A percentile compares a stretch with the other conserved stretches of the same genome.
phyloP scores from a whole-genome alignment of 1,140 invertebrate genomes.

The Musca domestica region DNA sequence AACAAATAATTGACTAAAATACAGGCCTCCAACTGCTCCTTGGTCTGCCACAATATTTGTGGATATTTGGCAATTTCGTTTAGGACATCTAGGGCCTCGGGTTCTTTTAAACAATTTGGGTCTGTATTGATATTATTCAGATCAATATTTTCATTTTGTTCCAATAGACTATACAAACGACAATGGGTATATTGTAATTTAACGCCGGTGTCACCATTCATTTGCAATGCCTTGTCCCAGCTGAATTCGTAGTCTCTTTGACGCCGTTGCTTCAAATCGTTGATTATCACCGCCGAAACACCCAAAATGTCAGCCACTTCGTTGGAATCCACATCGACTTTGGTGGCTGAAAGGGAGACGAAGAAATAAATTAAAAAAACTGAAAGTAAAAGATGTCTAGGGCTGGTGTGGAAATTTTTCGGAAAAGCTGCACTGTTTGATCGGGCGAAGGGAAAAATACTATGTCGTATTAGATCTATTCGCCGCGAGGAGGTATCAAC shows the following conservation, averaged over 20 bases:
- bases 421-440: no score
- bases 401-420: no score
- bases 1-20: conserved; percentile 81
- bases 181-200: conserved; percentile 91
- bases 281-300: conserved; percentile 79
- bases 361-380: no score
- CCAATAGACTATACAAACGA: conserved; percentile 74
- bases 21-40: conserved; percentile 74
- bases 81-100: conserved; percentile 65
- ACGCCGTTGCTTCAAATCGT: conserved; percentile 80
- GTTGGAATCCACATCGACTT: conserved; percentile 25
- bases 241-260: conserved; percentile 80
- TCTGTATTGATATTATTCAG: conserved; percentile 54
- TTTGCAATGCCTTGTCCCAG: conserved; percentile 79
- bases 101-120: conserved; percentile 62
- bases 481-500: no score
- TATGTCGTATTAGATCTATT: no score
- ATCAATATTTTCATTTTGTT: conserved; percentile 56
- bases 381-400: no score
- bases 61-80: conserved; percentile 73
- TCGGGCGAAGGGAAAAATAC: no score
- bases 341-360: no score
- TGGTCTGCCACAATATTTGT: conserved; percentile 66
- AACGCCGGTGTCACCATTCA: conserved; percentile 79
- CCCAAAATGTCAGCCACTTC: conserved; percentile 76